Evolutionary conservation across 2,113 vertebrate genomes (phyloP).

Genomic region (Pachyramphus minor): DNA sequence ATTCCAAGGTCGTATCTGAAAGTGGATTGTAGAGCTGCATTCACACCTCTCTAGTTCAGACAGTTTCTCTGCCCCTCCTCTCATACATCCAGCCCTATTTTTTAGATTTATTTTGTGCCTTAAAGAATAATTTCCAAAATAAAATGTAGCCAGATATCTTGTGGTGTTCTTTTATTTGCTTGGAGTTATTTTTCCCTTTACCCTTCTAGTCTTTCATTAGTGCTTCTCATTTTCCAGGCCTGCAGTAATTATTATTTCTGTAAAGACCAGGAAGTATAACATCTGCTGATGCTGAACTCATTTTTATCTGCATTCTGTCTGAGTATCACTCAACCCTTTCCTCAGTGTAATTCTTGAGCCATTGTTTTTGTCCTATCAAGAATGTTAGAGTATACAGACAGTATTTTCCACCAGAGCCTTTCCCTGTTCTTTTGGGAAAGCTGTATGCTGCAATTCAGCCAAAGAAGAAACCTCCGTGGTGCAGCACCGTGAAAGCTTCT

Average conservation of each 20-base stretch:
- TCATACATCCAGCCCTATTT: conserved; percentile 37
- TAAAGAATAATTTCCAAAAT: conserved; percentile 71
- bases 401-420: conserved; percentile 19
- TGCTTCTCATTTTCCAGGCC: not conserved
- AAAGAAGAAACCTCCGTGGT: not conserved
- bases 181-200: conserved; percentile 29
- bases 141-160: conserved; percentile 64
- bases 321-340: not conserved
- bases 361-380: not conserved
- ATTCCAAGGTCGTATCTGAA: not conserved
- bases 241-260: not conserved
- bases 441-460: conserved; percentile 7
- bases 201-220: not conserved
- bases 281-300: not conserved
- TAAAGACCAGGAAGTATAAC: not conserved
- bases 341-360: not conserved
- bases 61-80: not conserved
- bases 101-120: conserved; percentile 80
- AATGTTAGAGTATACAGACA: not conserved
- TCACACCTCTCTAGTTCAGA: not conserved
- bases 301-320: not conserved
- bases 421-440: conserved; percentile 6
- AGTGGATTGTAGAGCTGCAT: conserved; percentile 19
- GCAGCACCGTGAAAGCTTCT: not conserved
- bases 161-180: conserved; percentile 38